Percentiles rank a stretch among this genome's conserved stretches.
Evolutionary conservation across 2,113 vertebrate genomes (phyloP).

Genomic region (Pelodiscus sinensis): DNA sequence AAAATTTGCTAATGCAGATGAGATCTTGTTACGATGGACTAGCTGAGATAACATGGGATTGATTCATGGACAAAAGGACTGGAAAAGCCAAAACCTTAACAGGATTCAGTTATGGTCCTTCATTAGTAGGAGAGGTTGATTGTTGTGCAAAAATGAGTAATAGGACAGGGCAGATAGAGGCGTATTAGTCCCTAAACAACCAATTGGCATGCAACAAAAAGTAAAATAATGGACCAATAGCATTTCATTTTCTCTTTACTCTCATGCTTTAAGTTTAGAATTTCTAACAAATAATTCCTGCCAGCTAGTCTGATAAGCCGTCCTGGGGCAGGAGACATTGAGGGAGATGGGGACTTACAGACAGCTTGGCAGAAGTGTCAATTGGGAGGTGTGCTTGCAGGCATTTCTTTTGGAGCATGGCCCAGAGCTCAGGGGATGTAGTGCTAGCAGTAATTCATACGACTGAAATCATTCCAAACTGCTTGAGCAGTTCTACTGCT

Average conservation of each 20-base stretch:
- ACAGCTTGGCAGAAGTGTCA: background rate
- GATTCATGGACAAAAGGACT: background rate
- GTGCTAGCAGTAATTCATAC: background rate
- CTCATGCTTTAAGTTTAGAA: background rate
- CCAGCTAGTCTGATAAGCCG: background rate
- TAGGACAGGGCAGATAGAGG: background rate
- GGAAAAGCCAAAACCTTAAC: background rate
- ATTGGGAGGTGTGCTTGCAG: background rate
- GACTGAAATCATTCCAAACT: background rate
- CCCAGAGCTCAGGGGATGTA: background rate
- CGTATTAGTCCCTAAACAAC: background rate
- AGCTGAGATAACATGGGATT: background rate
- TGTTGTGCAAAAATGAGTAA: background rate
- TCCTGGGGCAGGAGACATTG: background rate
- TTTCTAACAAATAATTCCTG: background rate
- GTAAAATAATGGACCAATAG: background rate
- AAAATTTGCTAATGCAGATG: accelerated
- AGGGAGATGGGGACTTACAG: background rate
- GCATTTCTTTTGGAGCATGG: background rate
- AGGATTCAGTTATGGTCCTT: background rate
- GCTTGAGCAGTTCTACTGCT: background rate
- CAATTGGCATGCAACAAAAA: background rate
- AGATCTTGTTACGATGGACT: background rate
- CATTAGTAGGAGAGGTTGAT: background rate
- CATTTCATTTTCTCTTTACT: background rate